Conservation (phyloP, 2,888 invertebrate species). For the Abrostola tripartita region DNA sequence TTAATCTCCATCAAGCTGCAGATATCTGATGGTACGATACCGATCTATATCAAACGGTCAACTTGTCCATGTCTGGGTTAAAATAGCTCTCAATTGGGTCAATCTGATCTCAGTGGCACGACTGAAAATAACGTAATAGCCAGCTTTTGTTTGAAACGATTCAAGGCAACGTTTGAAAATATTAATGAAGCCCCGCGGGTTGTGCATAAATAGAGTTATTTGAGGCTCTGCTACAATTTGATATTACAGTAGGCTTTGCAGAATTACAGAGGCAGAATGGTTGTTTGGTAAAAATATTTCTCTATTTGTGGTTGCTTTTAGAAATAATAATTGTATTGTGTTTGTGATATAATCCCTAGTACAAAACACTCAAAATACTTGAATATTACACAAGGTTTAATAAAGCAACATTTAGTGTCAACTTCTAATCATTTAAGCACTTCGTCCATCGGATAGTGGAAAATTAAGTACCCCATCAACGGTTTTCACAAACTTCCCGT, state of each 20-base stretch:
- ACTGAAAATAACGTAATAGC: conserved; percentile 7
- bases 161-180: background rate
- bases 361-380: no score
- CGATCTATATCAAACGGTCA: background rate
- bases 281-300: no score
- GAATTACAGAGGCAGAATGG: no score
- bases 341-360: no score
- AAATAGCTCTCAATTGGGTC: conserved; percentile 24
- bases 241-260: background rate
- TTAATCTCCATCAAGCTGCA: background rate
- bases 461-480: no score
- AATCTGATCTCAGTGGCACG: background rate
- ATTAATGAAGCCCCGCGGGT: conserved; percentile 1
- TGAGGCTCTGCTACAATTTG: background rate
- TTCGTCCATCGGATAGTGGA: no score
- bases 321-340: no score
- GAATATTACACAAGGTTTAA: no score
- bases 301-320: no score
- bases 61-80: background rate
- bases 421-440: no score
- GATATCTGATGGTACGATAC: background rate
- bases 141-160: conserved; percentile 3
- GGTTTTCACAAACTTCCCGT: no score
- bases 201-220: background rate
- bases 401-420: no score